Percentiles rank a stretch among this genome's conserved stretches.
These are phyloP conservation scores for Acestrorhynchus altus DNA, from an alignment of 2,797 vertebrate genomes.

Conservation along the genomic window DNA sequence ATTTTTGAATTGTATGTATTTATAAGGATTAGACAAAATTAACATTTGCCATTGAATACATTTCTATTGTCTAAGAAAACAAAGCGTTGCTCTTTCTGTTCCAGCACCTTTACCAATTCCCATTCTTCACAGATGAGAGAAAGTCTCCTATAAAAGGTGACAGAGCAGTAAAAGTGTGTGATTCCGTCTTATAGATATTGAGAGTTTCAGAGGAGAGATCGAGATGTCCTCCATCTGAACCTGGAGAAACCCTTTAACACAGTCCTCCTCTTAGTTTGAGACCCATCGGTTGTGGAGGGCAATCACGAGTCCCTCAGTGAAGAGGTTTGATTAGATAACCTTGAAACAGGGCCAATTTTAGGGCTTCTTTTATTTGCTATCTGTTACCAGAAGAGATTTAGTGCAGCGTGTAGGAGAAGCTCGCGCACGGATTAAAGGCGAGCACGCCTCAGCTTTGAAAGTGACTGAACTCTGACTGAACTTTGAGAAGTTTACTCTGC, in stretches of 20 bases:
- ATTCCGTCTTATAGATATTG: background rate
- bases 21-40: too few relatives aligned
- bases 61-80: background rate
- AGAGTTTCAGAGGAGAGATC: background rate
- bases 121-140: background rate
- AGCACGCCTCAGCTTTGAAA: background rate
- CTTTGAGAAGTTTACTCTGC: background rate
- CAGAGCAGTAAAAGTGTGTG: background rate
- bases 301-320: constrained; percentile 23
- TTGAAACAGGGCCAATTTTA: constrained; percentile 28
- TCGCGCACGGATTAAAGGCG: constrained; percentile 11
- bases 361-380: constrained; percentile 40
- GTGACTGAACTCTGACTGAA: constrained; percentile 16
- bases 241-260: constrained; percentile 17
- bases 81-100: background rate
- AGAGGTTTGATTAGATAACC: constrained; percentile 26
- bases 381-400: constrained; percentile 28
- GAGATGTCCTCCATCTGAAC: background rate
- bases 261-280: constrained; percentile 29
- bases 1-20: too few relatives aligned
- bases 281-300: constrained; percentile 7
- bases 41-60: background rate
- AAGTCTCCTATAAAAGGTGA: background rate
- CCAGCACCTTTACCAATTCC: background rate
- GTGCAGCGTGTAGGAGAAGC: background rate